Evolutionary conservation across 2,113 vertebrate genomes (phyloP), one percentile per base, ranked within the genome.

Genomic region (Tautogolabrus adspersus): DNA sequence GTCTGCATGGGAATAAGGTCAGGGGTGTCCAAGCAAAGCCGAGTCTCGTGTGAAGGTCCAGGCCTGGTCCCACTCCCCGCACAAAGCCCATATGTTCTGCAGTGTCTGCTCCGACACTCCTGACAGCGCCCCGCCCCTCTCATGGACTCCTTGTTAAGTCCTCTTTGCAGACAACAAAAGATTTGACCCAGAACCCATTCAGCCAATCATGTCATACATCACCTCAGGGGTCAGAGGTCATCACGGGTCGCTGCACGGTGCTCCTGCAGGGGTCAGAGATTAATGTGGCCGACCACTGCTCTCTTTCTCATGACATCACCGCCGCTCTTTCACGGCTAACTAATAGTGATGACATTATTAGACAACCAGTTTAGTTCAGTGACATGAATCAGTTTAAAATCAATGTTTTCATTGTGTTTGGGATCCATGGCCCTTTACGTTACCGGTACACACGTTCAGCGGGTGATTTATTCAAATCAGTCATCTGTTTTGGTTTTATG

Each of bases 131-230:
- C 69, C 70, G 22, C 75, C 70, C 66, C 74, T 60, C 71, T 13
- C 18, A 64, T 54, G 62, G 56, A 69, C 42, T 66, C 71, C 74
- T 77, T 22, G 55, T 81, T 88, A 83, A 81, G 49, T 82, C 86
- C 61, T 57, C 12, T 62, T 68, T 30, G 57, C 57, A 70, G 81
- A 88, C 77, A 88, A 91, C 87, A 91, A 91, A 91, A 81, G 84
- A 38, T 10, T 44, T 86, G 76, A 89, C 82, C 80, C 85, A 85
- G 73, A 90, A 75, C 67, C 55, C 72, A 76, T 70, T 80, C 77
- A 62, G 62, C 79, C 77, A 81, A 66, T 88, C 63, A 83, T 79
- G 84, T 86, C 64, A 69, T 23, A 74, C 68, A 44, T 85, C 81
- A 68, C 66, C 71, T 23, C 10, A 5, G 0, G 66, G 88, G 79